Evolutionary conservation across 2,888 invertebrate genomes (phyloP).

Genomic region (Pomacea canaliculata): DNA sequence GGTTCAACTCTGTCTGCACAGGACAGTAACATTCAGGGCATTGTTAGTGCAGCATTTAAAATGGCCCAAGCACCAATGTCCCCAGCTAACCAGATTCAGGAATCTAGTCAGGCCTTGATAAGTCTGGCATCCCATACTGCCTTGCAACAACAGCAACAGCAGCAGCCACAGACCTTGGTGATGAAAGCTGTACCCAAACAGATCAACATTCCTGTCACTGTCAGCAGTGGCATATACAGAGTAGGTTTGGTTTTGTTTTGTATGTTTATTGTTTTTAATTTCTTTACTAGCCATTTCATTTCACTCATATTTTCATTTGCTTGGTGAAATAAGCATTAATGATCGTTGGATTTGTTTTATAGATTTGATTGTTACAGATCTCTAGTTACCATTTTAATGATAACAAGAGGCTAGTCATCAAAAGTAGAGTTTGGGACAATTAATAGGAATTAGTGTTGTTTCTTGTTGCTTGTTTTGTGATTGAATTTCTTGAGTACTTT

Average conservation of each 20-base stretch:
- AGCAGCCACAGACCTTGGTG: slow-evolving; percentile 38
- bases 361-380: no score
- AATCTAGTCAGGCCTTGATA: neutral
- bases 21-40: neutral
- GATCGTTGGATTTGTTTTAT: no score
- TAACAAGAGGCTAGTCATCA: no score
- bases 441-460: no score
- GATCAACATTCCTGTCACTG: slow-evolving; percentile 58
- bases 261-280: no score
- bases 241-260: neutral
- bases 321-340: no score
- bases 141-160: neutral
- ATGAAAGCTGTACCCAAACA: slow-evolving; percentile 59
- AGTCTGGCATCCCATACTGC: neutral
- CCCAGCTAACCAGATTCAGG: slow-evolving; percentile 1
- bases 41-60: neutral
- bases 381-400: no score
- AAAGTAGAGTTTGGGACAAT: no score
- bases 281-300: no score
- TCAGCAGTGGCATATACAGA: slow-evolving; percentile 51
- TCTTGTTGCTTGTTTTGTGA: no score
- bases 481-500: no score
- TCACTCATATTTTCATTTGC: no score
- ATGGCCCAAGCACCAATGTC: slow-evolving; percentile 11
- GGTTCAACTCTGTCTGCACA: neutral